Evolutionary conservation across 2,888 invertebrate genomes (phyloP).

Genomic region (Drosophila tanythrix): DNA sequence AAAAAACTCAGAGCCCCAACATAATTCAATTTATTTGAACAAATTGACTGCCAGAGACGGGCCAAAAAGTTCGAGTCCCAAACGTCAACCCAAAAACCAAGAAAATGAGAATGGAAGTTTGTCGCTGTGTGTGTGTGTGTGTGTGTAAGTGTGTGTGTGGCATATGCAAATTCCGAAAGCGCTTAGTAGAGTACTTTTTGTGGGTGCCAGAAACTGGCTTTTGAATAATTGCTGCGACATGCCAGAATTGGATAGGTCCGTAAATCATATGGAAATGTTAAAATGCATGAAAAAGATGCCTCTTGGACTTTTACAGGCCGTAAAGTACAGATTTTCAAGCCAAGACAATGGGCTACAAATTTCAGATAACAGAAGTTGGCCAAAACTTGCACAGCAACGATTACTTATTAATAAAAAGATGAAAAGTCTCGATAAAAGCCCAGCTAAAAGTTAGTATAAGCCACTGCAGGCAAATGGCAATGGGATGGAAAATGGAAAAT

Average conservation of each 20-base stretch:
- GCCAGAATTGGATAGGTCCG: conserved; percentile 8
- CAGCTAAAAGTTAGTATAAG: not conserved
- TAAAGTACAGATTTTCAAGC: not conserved
- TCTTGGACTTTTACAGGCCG: not conserved
- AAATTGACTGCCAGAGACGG: conserved; percentile 68
- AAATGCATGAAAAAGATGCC: conserved; percentile 16
- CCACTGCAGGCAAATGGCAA: not conserved
- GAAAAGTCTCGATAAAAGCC: not conserved
- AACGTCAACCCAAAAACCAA: conserved; percentile 31
- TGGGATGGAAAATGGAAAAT: not conserved
- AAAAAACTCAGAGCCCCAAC: conserved; percentile 34
- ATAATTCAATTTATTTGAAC: conserved; percentile 77
- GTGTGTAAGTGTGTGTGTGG: conserved; percentile 24
- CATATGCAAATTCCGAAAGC: conserved; percentile 80
- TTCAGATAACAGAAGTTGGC: conserved; percentile 5
- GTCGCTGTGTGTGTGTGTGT: conserved; percentile 2
- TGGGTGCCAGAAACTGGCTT: conserved; percentile 52
- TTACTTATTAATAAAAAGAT: conserved; percentile 7
- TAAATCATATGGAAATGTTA: conserved; percentile 42
- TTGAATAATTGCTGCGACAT: conserved; percentile 64
- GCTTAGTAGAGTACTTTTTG: conserved; percentile 64
- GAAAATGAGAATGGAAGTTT: conserved; percentile 33
- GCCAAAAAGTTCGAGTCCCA: conserved; percentile 48
- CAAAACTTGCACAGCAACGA: not conserved
- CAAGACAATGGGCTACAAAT: conserved; percentile 12